Evolutionary conservation across 2,888 invertebrate species (phyloP).

Genomic region (Antheraea yamamai): DNA sequence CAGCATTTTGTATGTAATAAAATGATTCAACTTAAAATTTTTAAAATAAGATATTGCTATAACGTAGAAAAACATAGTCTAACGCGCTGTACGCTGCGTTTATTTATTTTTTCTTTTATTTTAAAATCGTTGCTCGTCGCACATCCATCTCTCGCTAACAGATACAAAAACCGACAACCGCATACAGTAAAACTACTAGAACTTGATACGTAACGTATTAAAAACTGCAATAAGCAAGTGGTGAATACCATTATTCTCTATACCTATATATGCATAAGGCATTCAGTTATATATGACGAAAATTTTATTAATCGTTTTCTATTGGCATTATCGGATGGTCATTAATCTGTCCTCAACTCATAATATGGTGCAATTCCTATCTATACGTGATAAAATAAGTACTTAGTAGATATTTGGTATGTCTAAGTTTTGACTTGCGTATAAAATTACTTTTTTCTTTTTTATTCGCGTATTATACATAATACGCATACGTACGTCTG

Average conservation of each 20-base stretch:
- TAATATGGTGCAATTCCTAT: no score
- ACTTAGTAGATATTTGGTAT: no score
- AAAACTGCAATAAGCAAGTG: neutral
- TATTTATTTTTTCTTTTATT: neutral
- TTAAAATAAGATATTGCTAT: neutral
- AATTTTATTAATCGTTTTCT: neutral
- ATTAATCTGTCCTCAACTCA: no score
- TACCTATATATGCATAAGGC: neutral
- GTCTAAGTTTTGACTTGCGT: no score
- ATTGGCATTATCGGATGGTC: neutral
- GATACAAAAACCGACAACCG: neutral
- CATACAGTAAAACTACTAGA: neutral
- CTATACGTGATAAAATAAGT: no score
- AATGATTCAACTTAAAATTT: neutral
- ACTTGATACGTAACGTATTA: neutral
- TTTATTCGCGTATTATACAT: no score
- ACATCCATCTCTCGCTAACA: neutral
- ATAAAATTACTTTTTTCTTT: no score
- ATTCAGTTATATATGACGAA: neutral
- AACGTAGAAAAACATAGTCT: neutral
- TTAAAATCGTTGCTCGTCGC: neutral
- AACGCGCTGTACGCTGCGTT: neutral
- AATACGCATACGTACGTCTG: no score
- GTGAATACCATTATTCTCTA: neutral
- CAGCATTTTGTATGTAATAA: neutral